Evolutionary conservation across 2,888 invertebrate genomes (phyloP), one percentile per base, ranked within the genome.

Genomic region (Apamea epomidion): DNA sequence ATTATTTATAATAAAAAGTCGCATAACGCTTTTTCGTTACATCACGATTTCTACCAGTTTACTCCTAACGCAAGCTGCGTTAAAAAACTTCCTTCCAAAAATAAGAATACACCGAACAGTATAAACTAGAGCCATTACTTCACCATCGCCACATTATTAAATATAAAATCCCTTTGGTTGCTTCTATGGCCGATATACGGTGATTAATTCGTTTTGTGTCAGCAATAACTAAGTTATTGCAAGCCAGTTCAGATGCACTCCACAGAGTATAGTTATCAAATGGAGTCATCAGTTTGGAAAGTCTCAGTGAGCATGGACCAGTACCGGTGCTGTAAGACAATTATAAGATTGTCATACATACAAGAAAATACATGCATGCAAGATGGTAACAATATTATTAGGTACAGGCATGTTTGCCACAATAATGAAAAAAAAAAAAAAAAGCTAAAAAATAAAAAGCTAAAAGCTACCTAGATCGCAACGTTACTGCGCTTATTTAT

Each of bases 131-230:
- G 64, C 42, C 64, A 70, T 75, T 65, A 74, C 67, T 21, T n/a
- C 8, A 16, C 51, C 29, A 74, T 83, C 67, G 37, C 54, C 71
- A 54, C 76, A 87, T 87, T 85, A 85, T 87, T 87, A 73, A 84
- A 81, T 87, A 72, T 72, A 72, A 76, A 83, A 74, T 71, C 54
- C 75, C 74, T 74, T 83, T 80, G 64, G 84, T 51, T 42, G 51
- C 62, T 42, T 74, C 74, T 62, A 81, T 82, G 76, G 79, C 68
- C 72, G 65, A 64, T 78, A 73, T 74, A 81, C 74, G 76, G 85
- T 87, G 82, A 91, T 91, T 88, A 90, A 91, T 91, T 86, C 90
- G 86, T 86, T 90, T 85, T 90, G 86, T 91, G 88, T 85, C 78
- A 71, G 84, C 86, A 76, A 88, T 90, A 92, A 92, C 90, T 75